Evolutionary conservation across 2,797 vertebrate species (phyloP).

Genomic region (Tenualosa thibaudeaui): DNA sequence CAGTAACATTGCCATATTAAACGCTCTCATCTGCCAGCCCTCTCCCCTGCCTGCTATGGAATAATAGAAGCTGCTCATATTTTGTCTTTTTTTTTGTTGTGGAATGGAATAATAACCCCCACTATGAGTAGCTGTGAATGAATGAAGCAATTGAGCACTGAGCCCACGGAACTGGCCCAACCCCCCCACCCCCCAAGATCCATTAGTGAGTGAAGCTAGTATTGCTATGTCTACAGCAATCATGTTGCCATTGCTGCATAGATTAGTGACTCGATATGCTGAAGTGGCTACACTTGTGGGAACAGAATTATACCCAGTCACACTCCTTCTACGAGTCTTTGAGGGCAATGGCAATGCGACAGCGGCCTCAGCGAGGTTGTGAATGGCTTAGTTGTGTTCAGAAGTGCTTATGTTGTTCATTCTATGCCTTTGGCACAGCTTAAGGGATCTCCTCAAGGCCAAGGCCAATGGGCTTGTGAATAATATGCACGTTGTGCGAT

Average conservation of each 20-base stretch:
- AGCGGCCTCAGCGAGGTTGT: not conserved
- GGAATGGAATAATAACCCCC: not conserved
- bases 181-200: not conserved
- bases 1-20: not conserved
- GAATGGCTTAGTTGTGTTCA: constrained; percentile 32
- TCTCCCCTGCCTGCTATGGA: too few relatives aligned
- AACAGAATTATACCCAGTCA: constrained; percentile 29
- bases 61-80: not conserved
- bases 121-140: not conserved
- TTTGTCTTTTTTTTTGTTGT: not conserved
- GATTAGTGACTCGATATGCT: constrained; percentile 30
- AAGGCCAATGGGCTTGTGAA: not conserved
- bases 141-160: not conserved
- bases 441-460: not conserved
- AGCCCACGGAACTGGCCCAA: not conserved
- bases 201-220: not conserved
- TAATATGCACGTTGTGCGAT: not conserved
- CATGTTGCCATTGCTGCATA: constrained; percentile 12
- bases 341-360: not conserved
- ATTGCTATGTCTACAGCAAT: not conserved
- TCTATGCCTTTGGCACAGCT: not conserved
- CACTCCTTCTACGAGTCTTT: not conserved
- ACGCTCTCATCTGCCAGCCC: not conserved
- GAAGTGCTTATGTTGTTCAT: not conserved
- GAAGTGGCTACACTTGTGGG: constrained; percentile 33